Conservation (phyloP, 30 jellyfish, hydroid and myxozoan species). For the Pseudorhiza aurosa region DNA sequence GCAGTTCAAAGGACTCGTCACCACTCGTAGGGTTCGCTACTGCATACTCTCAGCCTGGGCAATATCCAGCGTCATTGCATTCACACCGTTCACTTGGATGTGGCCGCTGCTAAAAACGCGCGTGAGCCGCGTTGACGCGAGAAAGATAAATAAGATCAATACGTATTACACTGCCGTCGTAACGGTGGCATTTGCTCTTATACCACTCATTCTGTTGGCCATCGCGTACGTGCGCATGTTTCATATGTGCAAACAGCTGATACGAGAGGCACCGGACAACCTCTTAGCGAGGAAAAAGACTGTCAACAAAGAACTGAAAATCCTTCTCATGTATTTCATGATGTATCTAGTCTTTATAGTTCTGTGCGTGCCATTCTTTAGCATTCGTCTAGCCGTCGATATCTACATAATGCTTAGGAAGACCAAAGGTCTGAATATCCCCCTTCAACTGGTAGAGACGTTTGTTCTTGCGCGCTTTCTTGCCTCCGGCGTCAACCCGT, state of each 20-base stretch:
- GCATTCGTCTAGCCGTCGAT: constrained; percentile 52
- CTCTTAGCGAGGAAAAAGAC: constrained; percentile 50
- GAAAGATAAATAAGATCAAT: constrained; percentile 9
- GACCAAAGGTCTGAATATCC: neutral
- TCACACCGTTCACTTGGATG: constrained; percentile 77
- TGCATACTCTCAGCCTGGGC: constrained; percentile 70
- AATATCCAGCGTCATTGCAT: constrained; percentile 30
- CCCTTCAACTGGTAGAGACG: constrained; percentile 24
- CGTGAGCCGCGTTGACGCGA: neutral
- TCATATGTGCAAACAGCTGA: constrained; percentile 34
- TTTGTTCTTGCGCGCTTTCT: constrained; percentile 49
- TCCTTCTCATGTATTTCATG: constrained; percentile 50
- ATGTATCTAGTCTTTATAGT: constrained; percentile 57
- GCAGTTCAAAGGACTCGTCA: constrained; percentile 76
- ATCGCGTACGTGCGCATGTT: constrained; percentile 59
- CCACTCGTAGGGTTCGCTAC: constrained; percentile 69
- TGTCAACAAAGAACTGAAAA: constrained; percentile 43
- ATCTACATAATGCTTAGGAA: constrained; percentile 1
- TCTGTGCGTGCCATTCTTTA: constrained; percentile 67
- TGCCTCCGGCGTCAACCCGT: constrained; percentile 72
- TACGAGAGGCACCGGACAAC: constrained; percentile 62
- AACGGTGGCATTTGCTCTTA: constrained; percentile 25
- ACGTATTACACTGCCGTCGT: constrained; percentile 34
- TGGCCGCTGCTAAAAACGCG: constrained; percentile 21
- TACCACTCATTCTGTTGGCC: constrained; percentile 37